Base-by-base conservation (phyloP, 2,113 vertebrate species). In the Elephantulus edwardii region DNA sequence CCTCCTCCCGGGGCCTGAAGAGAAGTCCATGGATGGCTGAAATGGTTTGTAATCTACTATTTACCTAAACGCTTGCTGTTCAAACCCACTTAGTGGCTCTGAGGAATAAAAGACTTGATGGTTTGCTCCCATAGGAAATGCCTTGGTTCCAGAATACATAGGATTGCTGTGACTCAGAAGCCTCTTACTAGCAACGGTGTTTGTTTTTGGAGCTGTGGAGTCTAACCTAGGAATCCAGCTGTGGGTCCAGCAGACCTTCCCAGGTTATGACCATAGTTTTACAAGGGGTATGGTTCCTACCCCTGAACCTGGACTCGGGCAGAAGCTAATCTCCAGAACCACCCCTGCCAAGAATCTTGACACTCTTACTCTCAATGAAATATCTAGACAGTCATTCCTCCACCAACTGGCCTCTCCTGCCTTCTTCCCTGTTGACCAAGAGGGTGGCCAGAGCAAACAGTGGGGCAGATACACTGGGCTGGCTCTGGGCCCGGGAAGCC, bases 341-440 rank as follows among this genome's bases (percentile, higher is more conserved):
- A 12, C 28, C 40, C 33, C n/a, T 2, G 12, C 50, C 40, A 44
- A 26, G 56, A 44, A 70, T 70, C 75, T 60, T 68, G 84, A 48
- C 20, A 13, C 8, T 12, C 16, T 70, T 24, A 28, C 52, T 35
- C 72, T 42, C 35, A 89, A 74, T 58, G 79, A 71, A 85, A 58
- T 33, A 64, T 52, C 54, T 28, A 81, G 56, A 77, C 42, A 84
- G 84, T 68, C 48, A 92, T 50, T 78, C 64, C 54, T 78, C 30
- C 68, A 16, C 33, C 68, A 62, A n/a, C 62, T 62, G 44, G 54
- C 78, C 46, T 28, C 82, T 72, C 62, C 82, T 75, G 50, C 75
- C 79, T 91, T 40, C 86, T 90, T 88, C 87, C 48, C 89, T 93
- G 93, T 94, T 95, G 96, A 92, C 84, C 83, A 42, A 90, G 40